Percentiles rank a stretch among this genome's conserved stretches.
These are phyloP conservation scores for Pantherophis guttatus DNA, from an alignment of 2,113 vertebrate genomes.

Conservation along the genomic window DNA sequence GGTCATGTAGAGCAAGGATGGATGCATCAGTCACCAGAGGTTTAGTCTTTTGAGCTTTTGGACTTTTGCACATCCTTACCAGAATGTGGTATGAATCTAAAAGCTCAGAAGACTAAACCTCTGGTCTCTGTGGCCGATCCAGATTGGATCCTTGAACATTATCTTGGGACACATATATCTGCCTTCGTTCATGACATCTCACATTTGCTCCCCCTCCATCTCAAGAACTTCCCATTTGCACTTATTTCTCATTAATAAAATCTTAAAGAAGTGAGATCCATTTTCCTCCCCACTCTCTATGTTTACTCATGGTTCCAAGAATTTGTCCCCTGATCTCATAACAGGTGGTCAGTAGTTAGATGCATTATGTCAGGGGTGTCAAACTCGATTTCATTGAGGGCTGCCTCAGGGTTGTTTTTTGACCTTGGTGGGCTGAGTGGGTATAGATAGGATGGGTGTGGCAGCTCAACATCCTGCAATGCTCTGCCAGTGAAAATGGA, in stretches of 20 bases:
- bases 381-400: too few relatives aligned
- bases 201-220: neutral
- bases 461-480: too few relatives aligned
- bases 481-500: too few relatives aligned
- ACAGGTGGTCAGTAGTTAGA: neutral
- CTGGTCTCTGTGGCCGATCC: too few relatives aligned
- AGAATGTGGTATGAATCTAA: neutral
- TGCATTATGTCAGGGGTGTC: neutral
- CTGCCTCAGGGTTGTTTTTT: too few relatives aligned
- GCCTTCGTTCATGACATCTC: neutral
- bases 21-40: too few relatives aligned
- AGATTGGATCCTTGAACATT: neutral
- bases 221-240: neutral
- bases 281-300: neutral
- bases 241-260: neutral
- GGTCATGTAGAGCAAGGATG: neutral
- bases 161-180: neutral
- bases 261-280: neutral
- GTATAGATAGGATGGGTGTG: too few relatives aligned
- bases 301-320: neutral
- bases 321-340: neutral
- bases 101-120: too few relatives aligned
- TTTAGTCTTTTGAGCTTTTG: too few relatives aligned
- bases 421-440: too few relatives aligned
- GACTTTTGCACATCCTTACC: neutral